These are phyloP conservation scores for Monoplex corrugatus DNA, from an alignment of 2,888 invertebrate genomes.

Conservation along the genomic window DNA sequence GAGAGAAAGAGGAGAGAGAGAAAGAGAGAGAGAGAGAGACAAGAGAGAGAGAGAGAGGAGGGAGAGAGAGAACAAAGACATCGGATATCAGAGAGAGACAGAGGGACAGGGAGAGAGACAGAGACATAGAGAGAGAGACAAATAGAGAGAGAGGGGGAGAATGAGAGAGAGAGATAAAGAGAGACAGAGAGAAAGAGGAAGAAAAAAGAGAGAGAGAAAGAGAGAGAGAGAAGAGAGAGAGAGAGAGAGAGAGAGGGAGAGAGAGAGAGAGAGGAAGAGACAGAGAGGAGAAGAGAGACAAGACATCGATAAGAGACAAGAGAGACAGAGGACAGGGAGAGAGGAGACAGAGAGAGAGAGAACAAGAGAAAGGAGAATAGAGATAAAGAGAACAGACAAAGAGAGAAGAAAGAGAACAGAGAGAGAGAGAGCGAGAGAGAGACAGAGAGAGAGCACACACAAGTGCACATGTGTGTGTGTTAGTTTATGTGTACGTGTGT, in stretches of 20 bases:
- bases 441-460: constrained; percentile 2
- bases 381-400: not conserved
- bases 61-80: no score
- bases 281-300: not conserved
- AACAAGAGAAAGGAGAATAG: not conserved
- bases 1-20: no score
- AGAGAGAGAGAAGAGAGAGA: not conserved
- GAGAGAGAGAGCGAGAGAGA: not conserved
- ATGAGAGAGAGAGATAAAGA: not conserved
- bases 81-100: no score
- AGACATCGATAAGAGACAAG: not conserved
- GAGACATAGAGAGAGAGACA: no score
- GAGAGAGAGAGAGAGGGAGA: not conserved
- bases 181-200: not conserved
- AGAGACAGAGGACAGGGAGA: not conserved
- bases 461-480: no score
- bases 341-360: not conserved
- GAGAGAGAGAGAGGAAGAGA: not conserved
- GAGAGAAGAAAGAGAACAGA: not conserved
- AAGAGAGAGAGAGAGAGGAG: no score
- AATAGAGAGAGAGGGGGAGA: not conserved
- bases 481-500: no score
- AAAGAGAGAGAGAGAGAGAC: no score
- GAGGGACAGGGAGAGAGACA: no score
- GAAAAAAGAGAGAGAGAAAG: not conserved